Evolutionary conservation across 2,113 vertebrate species (phyloP).

Genomic region (Pangasianodon hypophthalmus): DNA sequence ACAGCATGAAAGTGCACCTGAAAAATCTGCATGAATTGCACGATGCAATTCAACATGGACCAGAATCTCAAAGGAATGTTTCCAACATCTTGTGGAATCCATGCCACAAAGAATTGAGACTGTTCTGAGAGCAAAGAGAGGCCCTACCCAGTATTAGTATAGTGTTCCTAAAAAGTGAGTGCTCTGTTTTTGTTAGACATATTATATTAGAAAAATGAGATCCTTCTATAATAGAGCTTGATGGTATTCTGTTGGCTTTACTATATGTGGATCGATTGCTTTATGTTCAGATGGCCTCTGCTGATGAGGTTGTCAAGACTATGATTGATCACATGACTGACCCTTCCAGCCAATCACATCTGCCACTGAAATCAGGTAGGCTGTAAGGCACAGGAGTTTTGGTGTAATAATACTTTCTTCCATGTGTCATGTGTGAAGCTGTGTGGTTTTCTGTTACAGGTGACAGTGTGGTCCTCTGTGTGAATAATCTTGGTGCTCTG

Average conservation of each 20-base stretch:
- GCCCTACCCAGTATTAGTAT: background rate
- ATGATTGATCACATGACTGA: conserved; percentile 90
- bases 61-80: background rate
- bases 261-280: background rate
- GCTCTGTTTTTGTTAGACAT: background rate
- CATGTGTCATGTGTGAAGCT: background rate
- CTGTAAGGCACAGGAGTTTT: background rate
- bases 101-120: background rate
- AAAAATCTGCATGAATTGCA: background rate
- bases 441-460: conserved; percentile 68
- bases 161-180: background rate
- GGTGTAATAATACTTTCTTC: background rate
- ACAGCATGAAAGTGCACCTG: background rate
- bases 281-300: conserved; percentile 73
- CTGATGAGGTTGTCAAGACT: conserved; percentile 79
- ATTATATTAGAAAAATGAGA: background rate
- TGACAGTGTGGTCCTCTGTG: conserved; percentile 80
- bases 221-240: background rate
- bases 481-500: conserved; percentile 92
- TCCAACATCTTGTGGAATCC: background rate
- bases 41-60: background rate
- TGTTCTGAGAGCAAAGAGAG: background rate
- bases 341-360: conserved; percentile 76
- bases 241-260: background rate
- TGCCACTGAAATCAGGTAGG: conserved; percentile 78